A percentile compares a stretch with the other conserved stretches of the same genome.
Evolutionary conservation across 2,888 invertebrate species (phyloP).

Genomic region (Sinodicranocentrus sp.): DNA sequence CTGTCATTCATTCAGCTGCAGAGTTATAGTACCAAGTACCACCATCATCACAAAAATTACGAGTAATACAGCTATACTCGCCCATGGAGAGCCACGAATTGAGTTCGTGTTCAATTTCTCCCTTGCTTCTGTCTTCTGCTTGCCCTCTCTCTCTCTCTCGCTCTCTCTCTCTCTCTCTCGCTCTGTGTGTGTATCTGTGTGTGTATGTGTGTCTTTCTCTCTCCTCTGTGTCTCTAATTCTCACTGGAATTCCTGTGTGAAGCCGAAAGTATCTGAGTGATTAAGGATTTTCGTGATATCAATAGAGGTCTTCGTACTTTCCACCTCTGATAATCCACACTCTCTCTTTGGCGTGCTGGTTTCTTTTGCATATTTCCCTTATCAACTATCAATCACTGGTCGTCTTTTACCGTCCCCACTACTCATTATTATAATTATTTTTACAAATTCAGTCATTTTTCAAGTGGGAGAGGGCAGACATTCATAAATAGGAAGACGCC

Average conservation of each 20-base stretch:
- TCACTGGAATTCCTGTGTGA: slow-evolving; percentile 47
- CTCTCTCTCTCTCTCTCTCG: no score
- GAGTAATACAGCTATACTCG: slow-evolving; percentile 16
- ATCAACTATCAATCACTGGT: slow-evolving; percentile 50
- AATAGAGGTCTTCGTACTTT: slow-evolving; percentile 21
- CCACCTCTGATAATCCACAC: slow-evolving; percentile 17
- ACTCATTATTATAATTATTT: slow-evolving; percentile 7
- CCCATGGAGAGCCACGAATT: slow-evolving; percentile 54
- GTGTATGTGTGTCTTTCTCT: no score
- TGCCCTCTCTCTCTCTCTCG: slow-evolving; percentile 23
- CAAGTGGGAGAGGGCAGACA: slow-evolving; percentile 26
- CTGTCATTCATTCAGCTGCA: not conserved
- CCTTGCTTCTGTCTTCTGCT: slow-evolving; percentile 1
- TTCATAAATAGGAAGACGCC: slow-evolving; percentile 44
- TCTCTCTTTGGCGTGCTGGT: not conserved
- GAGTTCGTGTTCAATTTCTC: slow-evolving; percentile 58
- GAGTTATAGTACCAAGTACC: not conserved
- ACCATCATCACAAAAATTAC: not conserved
- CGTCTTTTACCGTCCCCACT: slow-evolving; percentile 9
- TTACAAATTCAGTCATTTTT: slow-evolving; percentile 3
- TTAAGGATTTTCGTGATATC: slow-evolving; percentile 26
- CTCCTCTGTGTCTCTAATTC: no score
- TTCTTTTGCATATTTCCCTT: slow-evolving; percentile 51
- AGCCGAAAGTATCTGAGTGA: slow-evolving; percentile 37
- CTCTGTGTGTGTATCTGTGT: no score